Base-by-base conservation (phyloP, 2,888 invertebrate species). In the Clostera curtula region DNA sequence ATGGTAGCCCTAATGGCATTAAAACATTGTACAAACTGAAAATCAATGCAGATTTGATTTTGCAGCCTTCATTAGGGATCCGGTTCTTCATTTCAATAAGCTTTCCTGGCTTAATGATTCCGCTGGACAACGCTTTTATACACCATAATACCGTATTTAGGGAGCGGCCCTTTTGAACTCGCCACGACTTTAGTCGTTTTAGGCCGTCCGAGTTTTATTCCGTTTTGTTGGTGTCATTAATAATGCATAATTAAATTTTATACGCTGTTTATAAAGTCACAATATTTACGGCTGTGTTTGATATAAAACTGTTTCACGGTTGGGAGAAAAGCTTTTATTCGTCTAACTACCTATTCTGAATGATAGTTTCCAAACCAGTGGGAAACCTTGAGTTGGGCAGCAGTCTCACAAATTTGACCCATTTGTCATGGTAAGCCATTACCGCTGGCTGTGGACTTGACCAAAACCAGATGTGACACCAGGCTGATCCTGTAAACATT, bases 41-140 rank as follows among this genome's bases (percentile, higher is more conserved):
- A 79, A 76, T 70, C 79, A 67, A 75, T 69, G 77, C 59, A 68
- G 69, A 74, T 80, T 80, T 77, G 75, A 80, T 77, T 76, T 73
- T 67, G 80, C 76, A 47, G 64, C 73, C 74, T 82, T 82, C 82
- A 80, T 83, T 83, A 83, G 65, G 64, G 72, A 67, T 65, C 79
- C 76, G 75, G 76, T 79, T 75, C 62, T 72, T 75, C 75, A 73
- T 76, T 80, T 75, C 76, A 80, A 76, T 77, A 73, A 75, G 70
- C 66, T 61, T 56, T 59, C 58, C 59, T 57, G 52, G 64, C 67
- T 67, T 82, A 83, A 83, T 72, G 77, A 79, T 74, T 75, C 67
- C 62, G 56, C 68, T 56, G 68, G 70, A 75, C 75, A 72, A 69
- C 66, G 72, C 65, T 70, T 70, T 76, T 73, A 71, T 73, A 61